Evolutionary conservation across 1,140 invertebrate species (phyloP).

Genomic region (Samia ricini): DNA sequence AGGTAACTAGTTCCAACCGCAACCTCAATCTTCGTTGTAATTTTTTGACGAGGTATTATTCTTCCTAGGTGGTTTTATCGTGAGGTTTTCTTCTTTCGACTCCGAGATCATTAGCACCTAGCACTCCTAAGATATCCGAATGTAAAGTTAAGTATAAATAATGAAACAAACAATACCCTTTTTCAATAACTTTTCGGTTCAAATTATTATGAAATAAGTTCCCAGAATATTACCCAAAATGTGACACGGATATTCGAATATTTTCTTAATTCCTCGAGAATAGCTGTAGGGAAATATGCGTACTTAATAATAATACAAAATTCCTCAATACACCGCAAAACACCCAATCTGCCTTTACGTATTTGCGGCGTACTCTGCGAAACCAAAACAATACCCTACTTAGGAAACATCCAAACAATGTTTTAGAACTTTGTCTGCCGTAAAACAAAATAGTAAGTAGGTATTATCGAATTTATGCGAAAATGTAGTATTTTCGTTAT

Average conservation of each 20-base stretch:
- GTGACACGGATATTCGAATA: not conserved
- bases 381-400: conserved; percentile 10
- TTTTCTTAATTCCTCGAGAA: not conserved
- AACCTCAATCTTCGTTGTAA: no score
- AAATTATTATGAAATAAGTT: not conserved
- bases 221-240: not conserved
- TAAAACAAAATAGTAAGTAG: conserved; percentile 5
- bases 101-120: no score
- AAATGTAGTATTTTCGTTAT: no score
- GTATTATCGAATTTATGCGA: not conserved
- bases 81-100: no score
- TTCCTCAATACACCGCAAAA: conserved; percentile 1
- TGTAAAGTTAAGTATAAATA: no score
- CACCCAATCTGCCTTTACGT: conserved; percentile 1
- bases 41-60: no score
- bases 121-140: no score
- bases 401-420: not conserved
- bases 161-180: no score
- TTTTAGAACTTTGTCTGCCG: conserved; percentile 1
- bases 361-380: not conserved
- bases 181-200: not conserved
- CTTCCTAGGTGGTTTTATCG: no score
- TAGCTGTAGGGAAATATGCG: not conserved
- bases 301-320: conserved; percentile 4
- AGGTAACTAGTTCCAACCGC: no score